Percentiles rank a stretch among this genome's conserved stretches.
phyloP scores from a whole-genome alignment of 2,797 vertebrate species.

The Crocidura indochinensis region DNA sequence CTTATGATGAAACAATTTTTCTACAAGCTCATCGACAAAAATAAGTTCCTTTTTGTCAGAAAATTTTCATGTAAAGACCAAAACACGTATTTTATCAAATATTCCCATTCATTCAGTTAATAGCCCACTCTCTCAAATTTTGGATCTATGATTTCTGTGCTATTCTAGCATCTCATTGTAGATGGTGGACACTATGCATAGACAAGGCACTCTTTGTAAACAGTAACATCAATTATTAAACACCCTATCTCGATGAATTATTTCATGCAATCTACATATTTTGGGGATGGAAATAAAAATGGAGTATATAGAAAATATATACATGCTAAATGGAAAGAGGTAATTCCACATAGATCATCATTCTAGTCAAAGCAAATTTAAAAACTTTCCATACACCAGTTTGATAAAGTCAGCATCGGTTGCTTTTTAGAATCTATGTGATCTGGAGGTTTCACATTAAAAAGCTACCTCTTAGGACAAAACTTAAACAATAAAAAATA shows the following conservation, averaged over 20 bases:
- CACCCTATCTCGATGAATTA: too few relatives aligned
- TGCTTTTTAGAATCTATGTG: background rate
- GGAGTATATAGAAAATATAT: too few relatives aligned
- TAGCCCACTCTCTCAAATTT: too few relatives aligned
- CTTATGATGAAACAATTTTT: background rate
- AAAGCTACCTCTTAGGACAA: constrained; percentile 5
- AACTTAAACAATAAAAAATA: constrained; percentile 2
- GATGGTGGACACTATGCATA: too few relatives aligned
- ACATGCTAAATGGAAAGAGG: too few relatives aligned
- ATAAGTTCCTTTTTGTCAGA: background rate
- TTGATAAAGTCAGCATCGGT: background rate
- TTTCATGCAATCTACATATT: too few relatives aligned
- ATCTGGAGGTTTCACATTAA: background rate
- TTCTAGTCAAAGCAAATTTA: background rate
- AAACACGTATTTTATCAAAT: background rate
- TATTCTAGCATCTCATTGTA: too few relatives aligned
- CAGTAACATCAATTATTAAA: too few relatives aligned
- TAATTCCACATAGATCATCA: too few relatives aligned
- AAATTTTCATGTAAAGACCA: background rate
- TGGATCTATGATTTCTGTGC: too few relatives aligned
- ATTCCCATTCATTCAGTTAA: background rate
- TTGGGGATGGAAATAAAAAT: too few relatives aligned
- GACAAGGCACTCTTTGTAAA: too few relatives aligned
- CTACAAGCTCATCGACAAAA: background rate
- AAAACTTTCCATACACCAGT: background rate